Percentiles rank a stretch among this genome's conserved stretches.
phyloP scores from a whole-genome alignment of 2,113 vertebrate species.

The Brienomyrus longianalis region DNA sequence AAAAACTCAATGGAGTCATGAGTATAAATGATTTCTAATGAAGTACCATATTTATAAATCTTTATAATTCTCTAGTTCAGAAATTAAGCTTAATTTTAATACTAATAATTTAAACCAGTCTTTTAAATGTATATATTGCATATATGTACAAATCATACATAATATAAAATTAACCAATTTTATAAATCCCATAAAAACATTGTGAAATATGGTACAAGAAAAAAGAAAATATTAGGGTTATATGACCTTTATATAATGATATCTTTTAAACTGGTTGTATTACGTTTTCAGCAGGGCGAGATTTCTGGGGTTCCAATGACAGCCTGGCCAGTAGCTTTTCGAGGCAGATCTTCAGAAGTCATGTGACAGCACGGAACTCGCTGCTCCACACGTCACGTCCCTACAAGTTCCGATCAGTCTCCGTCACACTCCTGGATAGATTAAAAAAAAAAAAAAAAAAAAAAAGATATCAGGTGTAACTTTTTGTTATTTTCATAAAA shows the following conservation, averaged over 20 bases:
- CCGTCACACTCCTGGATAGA: not conserved
- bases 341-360: not conserved
- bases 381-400: constrained; percentile 45
- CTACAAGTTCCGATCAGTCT: constrained; percentile 55
- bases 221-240: constrained; percentile 16
- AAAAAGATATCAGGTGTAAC: not conserved
- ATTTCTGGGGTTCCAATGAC: not conserved
- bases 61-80: constrained; percentile 27
- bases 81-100: constrained; percentile 43
- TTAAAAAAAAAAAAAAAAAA: not conserved
- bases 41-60: constrained; percentile 36
- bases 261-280: not conserved
- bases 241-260: constrained; percentile 12
- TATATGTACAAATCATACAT: not conserved
- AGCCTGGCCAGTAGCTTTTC: constrained; percentile 5
- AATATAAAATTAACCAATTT: not conserved
- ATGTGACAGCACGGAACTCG: not conserved
- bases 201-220: not conserved
- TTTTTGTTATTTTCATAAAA: not conserved
- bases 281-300: not conserved
- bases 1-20: not conserved
- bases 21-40: constrained; percentile 24
- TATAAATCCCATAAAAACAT: not conserved
- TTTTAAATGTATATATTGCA: not conserved
- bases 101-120: constrained; percentile 57